phyloP scores from a whole-genome alignment of 2,113 vertebrate genomes.

The Passerina amoena region DNA sequence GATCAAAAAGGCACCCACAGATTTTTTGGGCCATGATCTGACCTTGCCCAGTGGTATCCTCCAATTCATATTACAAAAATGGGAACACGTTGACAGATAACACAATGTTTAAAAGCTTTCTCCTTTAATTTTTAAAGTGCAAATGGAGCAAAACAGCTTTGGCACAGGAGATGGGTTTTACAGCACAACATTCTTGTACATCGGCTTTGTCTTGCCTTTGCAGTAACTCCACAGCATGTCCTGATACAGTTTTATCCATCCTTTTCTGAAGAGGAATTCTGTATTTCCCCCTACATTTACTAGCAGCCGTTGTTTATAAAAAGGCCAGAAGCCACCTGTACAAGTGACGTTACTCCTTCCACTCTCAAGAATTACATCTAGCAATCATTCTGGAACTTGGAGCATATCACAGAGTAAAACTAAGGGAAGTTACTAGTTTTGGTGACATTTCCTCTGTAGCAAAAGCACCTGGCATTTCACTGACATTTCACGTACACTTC shows the following conservation, averaged over 20 bases:
- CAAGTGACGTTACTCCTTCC: neutral
- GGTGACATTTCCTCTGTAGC: neutral
- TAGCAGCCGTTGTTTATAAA: neutral
- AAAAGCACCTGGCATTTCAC: neutral
- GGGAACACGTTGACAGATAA: accelerated
- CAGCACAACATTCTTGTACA: accelerated
- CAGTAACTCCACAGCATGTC: neutral
- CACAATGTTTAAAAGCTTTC: neutral
- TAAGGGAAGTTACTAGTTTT: neutral
- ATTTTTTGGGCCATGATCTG: accelerated
- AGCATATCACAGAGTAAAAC: neutral
- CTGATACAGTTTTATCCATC: neutral
- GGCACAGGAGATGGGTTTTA: neutral
- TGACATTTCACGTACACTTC: accelerated
- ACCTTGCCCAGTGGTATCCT: neutral
- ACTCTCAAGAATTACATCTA: neutral
- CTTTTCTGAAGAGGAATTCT: neutral
- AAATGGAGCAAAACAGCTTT: neutral
- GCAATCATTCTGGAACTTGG: neutral
- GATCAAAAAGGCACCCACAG: neutral
- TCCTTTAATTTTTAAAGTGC: neutral
- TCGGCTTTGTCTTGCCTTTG: neutral
- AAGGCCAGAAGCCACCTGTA: neutral
- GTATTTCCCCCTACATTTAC: neutral
- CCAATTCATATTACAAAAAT: neutral